Evolutionary conservation across 1,140 invertebrate species (phyloP).

Genomic region (Calliphora vicina): DNA sequence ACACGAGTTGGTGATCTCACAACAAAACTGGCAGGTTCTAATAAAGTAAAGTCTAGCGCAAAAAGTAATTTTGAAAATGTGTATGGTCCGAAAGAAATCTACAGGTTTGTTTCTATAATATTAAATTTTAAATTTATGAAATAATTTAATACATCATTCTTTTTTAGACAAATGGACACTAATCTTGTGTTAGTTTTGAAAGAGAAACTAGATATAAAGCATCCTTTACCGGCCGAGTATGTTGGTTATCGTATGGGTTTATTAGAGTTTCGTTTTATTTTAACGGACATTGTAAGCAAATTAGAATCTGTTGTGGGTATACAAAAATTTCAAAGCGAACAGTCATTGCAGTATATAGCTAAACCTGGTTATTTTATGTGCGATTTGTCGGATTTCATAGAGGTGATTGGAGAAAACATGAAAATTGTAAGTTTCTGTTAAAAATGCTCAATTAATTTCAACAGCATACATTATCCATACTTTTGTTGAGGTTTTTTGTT

Average conservation of each 20-base stretch:
- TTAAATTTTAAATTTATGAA: neutral
- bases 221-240: conserved; percentile 60
- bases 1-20: neutral
- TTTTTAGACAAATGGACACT: conserved; percentile 65
- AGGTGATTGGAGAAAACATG: conserved; percentile 66
- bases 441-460: neutral
- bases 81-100: conserved; percentile 50
- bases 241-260: conserved; percentile 51
- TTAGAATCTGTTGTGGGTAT: conserved; percentile 56
- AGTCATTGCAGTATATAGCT: conserved; percentile 47
- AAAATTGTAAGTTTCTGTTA: conserved; percentile 51
- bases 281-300: conserved; percentile 63
- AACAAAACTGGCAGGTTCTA: conserved; percentile 13
- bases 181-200: conserved; percentile 64
- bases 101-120: conserved; percentile 36
- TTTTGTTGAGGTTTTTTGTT: too few relatives aligned
- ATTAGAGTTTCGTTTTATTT: conserved; percentile 60
- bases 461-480: too few relatives aligned
- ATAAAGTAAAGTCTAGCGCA: conserved; percentile 37
- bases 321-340: conserved; percentile 43
- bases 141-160: conserved; percentile 46
- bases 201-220: conserved; percentile 54
- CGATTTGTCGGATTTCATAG: conserved; percentile 65
- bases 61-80: conserved; percentile 54
- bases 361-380: conserved; percentile 63